A percentile compares a stretch with the other conserved stretches of the same genome.
Conservation (phyloP, 2,888 invertebrate genomes). For the Rhamphomyia laevipes region DNA sequence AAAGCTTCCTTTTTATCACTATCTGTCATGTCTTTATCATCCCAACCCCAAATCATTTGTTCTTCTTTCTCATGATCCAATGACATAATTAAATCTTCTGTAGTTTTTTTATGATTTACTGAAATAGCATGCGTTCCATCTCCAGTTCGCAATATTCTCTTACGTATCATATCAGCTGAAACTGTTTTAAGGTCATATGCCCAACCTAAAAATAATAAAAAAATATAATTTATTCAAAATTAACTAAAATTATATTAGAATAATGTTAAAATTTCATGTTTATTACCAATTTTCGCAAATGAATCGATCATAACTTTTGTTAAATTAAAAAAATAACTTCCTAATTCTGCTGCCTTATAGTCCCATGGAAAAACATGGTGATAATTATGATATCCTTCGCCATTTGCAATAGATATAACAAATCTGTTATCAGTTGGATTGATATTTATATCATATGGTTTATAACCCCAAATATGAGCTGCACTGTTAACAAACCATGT, state of each 20-base stretch:
- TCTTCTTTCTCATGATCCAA: conserved; percentile 36
- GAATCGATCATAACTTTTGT: conserved; percentile 53
- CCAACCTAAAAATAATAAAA: too few species aligned
- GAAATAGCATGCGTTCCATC: conserved; percentile 47
- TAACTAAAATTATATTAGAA: background rate
- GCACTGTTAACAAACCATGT: conserved; percentile 93
- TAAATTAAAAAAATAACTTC: conserved; percentile 49
- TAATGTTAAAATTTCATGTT: background rate
- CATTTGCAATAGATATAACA: conserved; percentile 55
- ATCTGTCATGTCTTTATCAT: conserved; percentile 59
- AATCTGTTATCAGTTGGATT: conserved; percentile 56
- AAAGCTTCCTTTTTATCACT: conserved; percentile 49
- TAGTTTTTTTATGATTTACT: conserved; percentile 23
- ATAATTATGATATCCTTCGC: conserved; percentile 82
- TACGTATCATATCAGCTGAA: conserved; percentile 53
- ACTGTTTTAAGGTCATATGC: conserved; percentile 80
- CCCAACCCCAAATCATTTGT: conserved; percentile 70
- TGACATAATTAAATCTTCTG: conserved; percentile 24
- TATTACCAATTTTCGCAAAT: conserved; percentile 57
- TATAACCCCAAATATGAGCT: conserved; percentile 84
- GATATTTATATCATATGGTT: conserved; percentile 71
- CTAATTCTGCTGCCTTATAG: conserved; percentile 62
- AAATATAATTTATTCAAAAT: too few species aligned
- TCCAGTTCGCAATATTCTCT: conserved; percentile 59
- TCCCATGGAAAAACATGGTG: conserved; percentile 82